Evolutionary conservation across 2,797 vertebrate species (phyloP).

Genomic region (Pelodytes ibericus): DNA sequence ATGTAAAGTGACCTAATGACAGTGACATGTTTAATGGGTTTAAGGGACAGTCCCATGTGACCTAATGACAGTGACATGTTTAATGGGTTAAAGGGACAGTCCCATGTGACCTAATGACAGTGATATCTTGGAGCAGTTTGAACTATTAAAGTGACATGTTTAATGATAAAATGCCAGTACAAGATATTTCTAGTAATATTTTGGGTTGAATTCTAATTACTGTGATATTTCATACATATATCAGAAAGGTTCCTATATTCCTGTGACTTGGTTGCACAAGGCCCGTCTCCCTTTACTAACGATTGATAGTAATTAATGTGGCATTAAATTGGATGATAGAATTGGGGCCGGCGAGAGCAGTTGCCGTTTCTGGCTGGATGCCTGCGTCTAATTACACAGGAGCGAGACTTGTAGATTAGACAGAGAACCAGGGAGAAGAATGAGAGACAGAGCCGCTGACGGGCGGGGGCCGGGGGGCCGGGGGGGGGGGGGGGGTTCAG

Average conservation of each 20-base stretch:
- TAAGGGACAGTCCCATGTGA: too few relatives aligned
- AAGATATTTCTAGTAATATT: not conserved
- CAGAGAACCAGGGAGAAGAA: too few relatives aligned
- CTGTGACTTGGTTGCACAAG: slow-evolving; percentile 30
- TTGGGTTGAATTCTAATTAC: slow-evolving; percentile 25
- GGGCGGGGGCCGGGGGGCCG: too few relatives aligned
- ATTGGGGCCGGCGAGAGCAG: slow-evolving; percentile 50
- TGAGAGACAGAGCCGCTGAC: slow-evolving; percentile 42
- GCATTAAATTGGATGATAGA: slow-evolving; percentile 57
- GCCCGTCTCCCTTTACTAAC: slow-evolving; percentile 47
- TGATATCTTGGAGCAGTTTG: not conserved
- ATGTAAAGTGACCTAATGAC: too few relatives aligned
- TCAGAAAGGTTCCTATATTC: slow-evolving; percentile 43
- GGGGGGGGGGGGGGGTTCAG: too few relatives aligned
- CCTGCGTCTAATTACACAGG: slow-evolving; percentile 50
- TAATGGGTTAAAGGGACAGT: too few relatives aligned
- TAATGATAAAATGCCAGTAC: slow-evolving; percentile 15
- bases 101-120: too few relatives aligned
- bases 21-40: too few relatives aligned
- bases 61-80: too few relatives aligned
- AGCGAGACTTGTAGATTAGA: slow-evolving; percentile 51
- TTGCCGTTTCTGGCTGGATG: slow-evolving; percentile 46
- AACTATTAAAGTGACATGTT: slow-evolving; percentile 27
- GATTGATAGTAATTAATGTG: slow-evolving; percentile 57
- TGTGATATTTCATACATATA: slow-evolving; percentile 32